These are phyloP conservation scores for Heteromormyrus szaboi DNA, from an alignment of 2,797 vertebrate genomes.

Conservation along the genomic window DNA sequence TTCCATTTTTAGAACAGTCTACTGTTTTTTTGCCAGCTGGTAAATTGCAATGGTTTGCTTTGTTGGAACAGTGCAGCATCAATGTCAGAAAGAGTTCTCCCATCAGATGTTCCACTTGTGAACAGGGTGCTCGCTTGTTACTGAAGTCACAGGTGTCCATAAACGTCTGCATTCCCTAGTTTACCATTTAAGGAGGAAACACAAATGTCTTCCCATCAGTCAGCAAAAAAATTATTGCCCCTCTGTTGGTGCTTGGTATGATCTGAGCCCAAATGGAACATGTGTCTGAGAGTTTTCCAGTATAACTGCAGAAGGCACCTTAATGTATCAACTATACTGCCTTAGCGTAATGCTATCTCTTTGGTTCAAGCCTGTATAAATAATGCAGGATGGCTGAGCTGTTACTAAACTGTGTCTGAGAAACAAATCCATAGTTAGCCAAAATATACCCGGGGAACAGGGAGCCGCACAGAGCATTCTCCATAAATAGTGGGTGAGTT, in stretches of 20 bases:
- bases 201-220: slow-evolving; percentile 20
- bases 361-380: slow-evolving; percentile 68
- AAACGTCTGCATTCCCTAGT: slow-evolving; percentile 35
- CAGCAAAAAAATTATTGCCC: slow-evolving; percentile 20
- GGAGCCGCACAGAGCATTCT: background rate
- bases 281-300: slow-evolving; percentile 45
- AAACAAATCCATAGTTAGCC: slow-evolving; percentile 63
- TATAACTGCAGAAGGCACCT: slow-evolving; percentile 57
- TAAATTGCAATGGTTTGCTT: slow-evolving; percentile 2
- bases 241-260: slow-evolving; percentile 19
- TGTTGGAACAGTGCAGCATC: background rate
- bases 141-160: slow-evolving; percentile 26
- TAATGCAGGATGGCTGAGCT: slow-evolving; percentile 73
- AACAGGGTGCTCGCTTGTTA: slow-evolving; percentile 20
- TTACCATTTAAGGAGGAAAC: slow-evolving; percentile 13
- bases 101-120: slow-evolving; percentile 34
- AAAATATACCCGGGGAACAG: slow-evolving; percentile 42
- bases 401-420: slow-evolving; percentile 72
- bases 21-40: background rate
- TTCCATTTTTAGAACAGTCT: background rate
- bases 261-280: slow-evolving; percentile 33
- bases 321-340: slow-evolving; percentile 60
- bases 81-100: slow-evolving; percentile 53
- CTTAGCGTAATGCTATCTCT: slow-evolving; percentile 76
- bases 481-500: slow-evolving; percentile 26